phyloP scores from a whole-genome alignment of 1,140 invertebrate genomes.

The Drosophila malerkotliana region DNA sequence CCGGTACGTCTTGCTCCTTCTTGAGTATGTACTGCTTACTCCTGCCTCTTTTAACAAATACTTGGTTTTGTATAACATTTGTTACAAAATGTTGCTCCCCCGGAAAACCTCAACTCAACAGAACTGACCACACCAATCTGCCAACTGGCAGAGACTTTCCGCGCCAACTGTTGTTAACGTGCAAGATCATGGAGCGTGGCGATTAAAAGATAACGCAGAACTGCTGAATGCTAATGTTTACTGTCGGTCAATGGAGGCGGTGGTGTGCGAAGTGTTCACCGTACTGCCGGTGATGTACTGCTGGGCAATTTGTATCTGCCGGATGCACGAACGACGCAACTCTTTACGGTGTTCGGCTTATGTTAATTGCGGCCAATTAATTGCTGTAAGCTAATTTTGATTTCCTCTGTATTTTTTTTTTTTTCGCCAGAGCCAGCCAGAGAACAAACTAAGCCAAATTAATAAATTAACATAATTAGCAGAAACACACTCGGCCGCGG shows the following conservation, averaged over 20 bases:
- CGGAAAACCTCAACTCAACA: conserved; percentile 23
- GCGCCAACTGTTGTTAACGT: conserved; percentile 53
- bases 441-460: conserved; percentile 62
- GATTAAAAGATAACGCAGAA: conserved; percentile 61
- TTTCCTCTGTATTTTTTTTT: conserved; percentile 47
- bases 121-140: conserved; percentile 31
- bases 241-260: not conserved
- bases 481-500: conserved; percentile 53
- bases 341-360: conserved; percentile 51
- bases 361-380: conserved; percentile 68
- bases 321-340: conserved; percentile 40
- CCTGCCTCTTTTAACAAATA: too few species aligned
- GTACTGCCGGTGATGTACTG: not conserved
- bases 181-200: conserved; percentile 67
- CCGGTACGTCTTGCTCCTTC: too few species aligned
- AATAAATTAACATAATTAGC: conserved; percentile 73
- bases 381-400: conserved; percentile 65
- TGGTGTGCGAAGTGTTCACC: conserved; percentile 1
- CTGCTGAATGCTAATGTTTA: conserved; percentile 27
- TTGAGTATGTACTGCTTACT: too few species aligned
- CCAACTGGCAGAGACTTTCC: conserved; percentile 40
- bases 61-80: too few species aligned
- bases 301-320: conserved; percentile 40
- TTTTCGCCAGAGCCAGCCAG: not conserved
- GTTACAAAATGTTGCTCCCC: too few species aligned